Percentiles rank a stretch among this genome's conserved stretches.
Evolutionary conservation across 2,113 vertebrate species (phyloP).

Genomic region (Planiliza haematocheilus): DNA sequence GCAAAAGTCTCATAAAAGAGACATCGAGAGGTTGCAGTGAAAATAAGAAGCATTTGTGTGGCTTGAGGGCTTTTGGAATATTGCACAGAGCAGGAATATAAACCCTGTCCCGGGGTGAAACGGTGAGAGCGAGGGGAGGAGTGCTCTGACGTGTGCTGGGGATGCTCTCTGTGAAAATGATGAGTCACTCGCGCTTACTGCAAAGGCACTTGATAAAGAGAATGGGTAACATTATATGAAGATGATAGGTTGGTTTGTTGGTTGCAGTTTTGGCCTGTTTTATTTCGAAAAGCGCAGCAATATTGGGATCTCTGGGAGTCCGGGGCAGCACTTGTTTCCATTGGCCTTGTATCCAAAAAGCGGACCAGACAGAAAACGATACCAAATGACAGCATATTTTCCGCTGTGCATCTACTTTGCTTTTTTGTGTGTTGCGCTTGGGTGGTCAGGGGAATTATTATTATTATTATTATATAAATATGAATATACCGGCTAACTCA

Average conservation of each 20-base stretch:
- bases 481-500: too few species aligned
- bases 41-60: conserved; percentile 82
- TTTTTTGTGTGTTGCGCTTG: conserved; percentile 17
- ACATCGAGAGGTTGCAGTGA: conserved; percentile 70
- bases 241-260: conserved; percentile 54
- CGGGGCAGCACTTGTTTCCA: conserved; percentile 64
- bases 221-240: conserved; percentile 58
- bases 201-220: conserved; percentile 60
- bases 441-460: conserved; percentile 9
- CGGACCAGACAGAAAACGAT: conserved; percentile 58
- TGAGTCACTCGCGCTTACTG: conserved; percentile 61
- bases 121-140: conserved; percentile 55
- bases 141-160: conserved; percentile 49
- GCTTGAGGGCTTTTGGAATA: conserved; percentile 69
- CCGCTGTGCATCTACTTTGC: conserved; percentile 40
- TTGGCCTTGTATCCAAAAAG: conserved; percentile 48
- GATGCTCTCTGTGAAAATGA: conserved; percentile 64
- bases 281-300: conserved; percentile 54
- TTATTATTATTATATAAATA: background rate
- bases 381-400: conserved; percentile 66
- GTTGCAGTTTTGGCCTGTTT: conserved; percentile 50
- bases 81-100: conserved; percentile 66
- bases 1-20: conserved; percentile 74
- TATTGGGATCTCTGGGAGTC: conserved; percentile 48
- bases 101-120: conserved; percentile 66